These are phyloP conservation scores for Oncorhynchus nerka DNA, from an alignment of 2,113 vertebrate genomes.

Conservation along the genomic window DNA sequence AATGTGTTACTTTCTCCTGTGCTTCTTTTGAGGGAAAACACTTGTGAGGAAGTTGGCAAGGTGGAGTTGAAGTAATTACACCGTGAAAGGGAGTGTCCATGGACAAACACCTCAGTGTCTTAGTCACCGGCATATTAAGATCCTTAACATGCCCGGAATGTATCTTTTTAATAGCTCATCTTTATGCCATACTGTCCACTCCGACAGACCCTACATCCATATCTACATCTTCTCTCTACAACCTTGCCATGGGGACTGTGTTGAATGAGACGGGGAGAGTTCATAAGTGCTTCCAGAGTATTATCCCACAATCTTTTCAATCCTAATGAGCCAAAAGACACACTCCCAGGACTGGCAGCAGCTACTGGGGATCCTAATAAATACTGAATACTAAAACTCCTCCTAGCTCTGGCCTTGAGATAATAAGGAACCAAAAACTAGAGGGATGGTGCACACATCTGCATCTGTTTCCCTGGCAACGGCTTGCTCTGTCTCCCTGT, in stretches of 20 bases:
- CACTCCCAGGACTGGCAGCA: background rate
- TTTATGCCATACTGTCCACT: no score
- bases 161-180: no score
- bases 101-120: background rate
- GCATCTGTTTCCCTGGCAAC: slow-evolving; percentile 74
- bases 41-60: background rate
- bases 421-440: slow-evolving; percentile 42
- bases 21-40: background rate
- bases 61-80: slow-evolving; percentile 14
- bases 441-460: slow-evolving; percentile 42
- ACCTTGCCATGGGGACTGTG: background rate
- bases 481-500: slow-evolving; percentile 43
- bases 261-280: slow-evolving; percentile 3
- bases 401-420: slow-evolving; percentile 34
- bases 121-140: no score
- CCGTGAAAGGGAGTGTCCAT: background rate
- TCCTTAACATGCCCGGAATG: no score
- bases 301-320: slow-evolving; percentile 17
- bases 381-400: background rate
- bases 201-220: no score
- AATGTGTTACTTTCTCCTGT: background rate
- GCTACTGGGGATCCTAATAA: no score
- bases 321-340: slow-evolving; percentile 27
- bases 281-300: background rate
- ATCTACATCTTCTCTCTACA: background rate